Evolutionary conservation across 2,113 vertebrate species (phyloP).

Genomic region (Misgurnus anguillicaudatus): DNA sequence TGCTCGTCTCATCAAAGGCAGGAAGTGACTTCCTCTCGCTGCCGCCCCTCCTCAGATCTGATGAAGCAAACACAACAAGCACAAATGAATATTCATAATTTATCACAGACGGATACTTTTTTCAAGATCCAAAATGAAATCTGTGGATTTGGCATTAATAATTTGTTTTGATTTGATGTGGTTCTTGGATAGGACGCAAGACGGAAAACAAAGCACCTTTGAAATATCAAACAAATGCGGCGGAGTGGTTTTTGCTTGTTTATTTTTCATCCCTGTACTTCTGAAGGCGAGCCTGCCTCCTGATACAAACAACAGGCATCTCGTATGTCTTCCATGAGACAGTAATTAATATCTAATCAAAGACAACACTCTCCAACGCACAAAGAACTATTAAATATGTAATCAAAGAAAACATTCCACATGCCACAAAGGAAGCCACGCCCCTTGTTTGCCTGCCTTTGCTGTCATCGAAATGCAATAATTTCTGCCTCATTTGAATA

Average conservation of each 20-base stretch:
- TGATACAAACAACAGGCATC: constrained; percentile 65
- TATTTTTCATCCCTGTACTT: constrained; percentile 69
- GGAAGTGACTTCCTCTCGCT: constrained; percentile 62
- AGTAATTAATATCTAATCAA: constrained; percentile 84
- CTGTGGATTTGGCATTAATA: constrained; percentile 71
- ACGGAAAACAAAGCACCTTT: constrained; percentile 60
- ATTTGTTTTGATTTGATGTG: constrained; percentile 74
- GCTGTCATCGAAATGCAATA: constrained; percentile 74
- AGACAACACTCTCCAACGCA: constrained; percentile 77
- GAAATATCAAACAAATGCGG: constrained; percentile 71
- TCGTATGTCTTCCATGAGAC: constrained; percentile 72
- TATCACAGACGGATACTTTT: constrained; percentile 71
- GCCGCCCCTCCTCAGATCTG: constrained; percentile 83
- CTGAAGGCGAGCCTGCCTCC: constrained; percentile 67
- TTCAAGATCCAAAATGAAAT: constrained; percentile 69
- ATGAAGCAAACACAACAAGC: constrained; percentile 63
- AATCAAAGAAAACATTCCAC: constrained; percentile 77
- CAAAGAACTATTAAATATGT: constrained; percentile 81
- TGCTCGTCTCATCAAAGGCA: constrained; percentile 57
- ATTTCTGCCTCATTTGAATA: constrained; percentile 51
- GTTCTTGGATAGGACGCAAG: constrained; percentile 76
- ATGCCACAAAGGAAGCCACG: constrained; percentile 72
- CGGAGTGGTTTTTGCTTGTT: constrained; percentile 63
- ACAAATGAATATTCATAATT: constrained; percentile 68
- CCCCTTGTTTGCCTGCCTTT: constrained; percentile 68